phyloP scores from a whole-genome alignment of 2,888 invertebrate genomes.

The Drosophila ustulata region DNA sequence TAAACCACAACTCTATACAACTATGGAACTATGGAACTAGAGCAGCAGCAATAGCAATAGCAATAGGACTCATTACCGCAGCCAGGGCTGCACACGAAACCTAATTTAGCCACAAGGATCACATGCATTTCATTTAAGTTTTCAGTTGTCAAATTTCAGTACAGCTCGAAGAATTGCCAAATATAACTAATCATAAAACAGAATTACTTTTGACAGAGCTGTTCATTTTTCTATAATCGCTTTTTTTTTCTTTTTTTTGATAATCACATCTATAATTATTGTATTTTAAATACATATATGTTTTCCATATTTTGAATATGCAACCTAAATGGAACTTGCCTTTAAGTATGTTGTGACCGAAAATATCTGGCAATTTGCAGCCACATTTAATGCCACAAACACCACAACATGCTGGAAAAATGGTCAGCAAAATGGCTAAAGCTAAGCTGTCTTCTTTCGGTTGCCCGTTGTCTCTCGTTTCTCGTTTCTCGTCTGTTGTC shows the following conservation, averaged over 20 bases:
- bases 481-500: neutral
- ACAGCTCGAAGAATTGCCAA: too few species aligned
- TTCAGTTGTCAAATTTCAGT: neutral
- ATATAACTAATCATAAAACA: too few species aligned
- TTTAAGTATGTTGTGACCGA: conserved; percentile 1
- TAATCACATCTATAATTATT: too few species aligned
- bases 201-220: too few species aligned
- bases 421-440: conserved; percentile 48
- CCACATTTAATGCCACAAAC: conserved; percentile 41
- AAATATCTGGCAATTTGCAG: conserved; percentile 19
- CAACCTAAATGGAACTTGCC: conserved; percentile 3
- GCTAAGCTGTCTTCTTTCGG: conserved; percentile 39
- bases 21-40: conserved; percentile 51
- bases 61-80: conserved; percentile 58
- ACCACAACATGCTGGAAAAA: conserved; percentile 45
- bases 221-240: too few species aligned
- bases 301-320: neutral
- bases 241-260: too few species aligned
- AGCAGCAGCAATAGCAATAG: conserved; percentile 46
- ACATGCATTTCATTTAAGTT: neutral
- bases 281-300: too few species aligned
- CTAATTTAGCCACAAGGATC: conserved; percentile 4
- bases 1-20: conserved; percentile 69
- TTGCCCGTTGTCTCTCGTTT: conserved; percentile 26
- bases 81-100: conserved; percentile 23